Evolutionary conservation across 2,797 vertebrate species (phyloP), one percentile per base, ranked within the genome.

Genomic region (Leucoraja ocellata): DNA sequence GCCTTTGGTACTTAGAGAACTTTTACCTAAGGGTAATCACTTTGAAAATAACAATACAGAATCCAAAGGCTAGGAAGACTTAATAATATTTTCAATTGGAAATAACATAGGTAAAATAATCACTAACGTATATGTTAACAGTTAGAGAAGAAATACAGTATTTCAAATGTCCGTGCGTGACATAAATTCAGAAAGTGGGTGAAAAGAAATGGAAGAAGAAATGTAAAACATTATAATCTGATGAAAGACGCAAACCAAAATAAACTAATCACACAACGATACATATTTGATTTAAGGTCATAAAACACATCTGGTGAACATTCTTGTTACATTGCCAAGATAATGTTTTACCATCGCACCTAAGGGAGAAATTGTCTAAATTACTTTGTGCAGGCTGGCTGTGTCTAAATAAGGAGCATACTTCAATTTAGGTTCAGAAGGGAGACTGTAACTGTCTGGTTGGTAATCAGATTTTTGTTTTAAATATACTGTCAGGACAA

Each of bases 271-370:
- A n/a, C 23, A 74, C 90, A 58, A 76, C 73, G 46, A 46, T 73
- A 92, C 90, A 46, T 92, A 92, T 92, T 91, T 74, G 90, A 92
- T 92, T 92, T 71, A 92, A 92, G 90, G 90, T 92, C 90, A 92
- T n/a, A 74, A 92, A 28, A 39, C 90, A 92, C 90, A 92, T 92
- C 90, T 92, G 90, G 39, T 58, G 39, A 92, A 32, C 63, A 39
- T 88, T 88, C 84, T 68, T 88, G 32, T 91, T 74, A 46, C 21
- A 8, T 11, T 54, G 90, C 68, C 90, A 74, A 74, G 88, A 91
- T 74, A 91, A 91, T 91, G 18, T 23, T 91, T 91, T 39, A 54
- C 32, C 11, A 39, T 39, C 16, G 39, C 90, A 91, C 90, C 90
- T 91, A n/a, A 73, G 90, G 90, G 36, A 91, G 68, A 91, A 54